Evolutionary conservation across 2,113 vertebrate species (phyloP).

Genomic region (Bostrychus sinensis): DNA sequence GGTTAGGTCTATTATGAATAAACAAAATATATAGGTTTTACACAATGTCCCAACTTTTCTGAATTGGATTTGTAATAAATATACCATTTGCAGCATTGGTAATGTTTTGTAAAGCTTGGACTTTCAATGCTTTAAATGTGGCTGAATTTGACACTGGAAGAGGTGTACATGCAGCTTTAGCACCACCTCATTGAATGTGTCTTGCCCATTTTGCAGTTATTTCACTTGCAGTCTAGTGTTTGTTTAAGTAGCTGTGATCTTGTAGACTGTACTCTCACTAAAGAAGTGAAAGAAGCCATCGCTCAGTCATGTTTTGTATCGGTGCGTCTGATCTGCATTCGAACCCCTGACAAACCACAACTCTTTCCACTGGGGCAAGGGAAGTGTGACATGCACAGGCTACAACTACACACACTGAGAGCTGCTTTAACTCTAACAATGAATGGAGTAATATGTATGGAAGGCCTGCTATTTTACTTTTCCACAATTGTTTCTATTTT

Average conservation of each 20-base stretch:
- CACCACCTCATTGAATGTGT: no score
- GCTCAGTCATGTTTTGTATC: conserved; percentile 59
- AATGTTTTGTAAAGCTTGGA: neutral
- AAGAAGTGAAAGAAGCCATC: neutral
- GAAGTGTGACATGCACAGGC: conserved; percentile 50
- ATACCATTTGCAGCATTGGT: no score
- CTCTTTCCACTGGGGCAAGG: conserved; percentile 78
- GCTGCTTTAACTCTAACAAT: conserved; percentile 10
- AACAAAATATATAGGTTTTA: no score
- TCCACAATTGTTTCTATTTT: no score
- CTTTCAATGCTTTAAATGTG: neutral
- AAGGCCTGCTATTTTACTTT: no score
- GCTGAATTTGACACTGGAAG: no score
- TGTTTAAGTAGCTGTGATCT: neutral
- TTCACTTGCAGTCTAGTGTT: neutral
- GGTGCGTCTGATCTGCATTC: conserved; percentile 65
- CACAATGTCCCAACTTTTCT: no score
- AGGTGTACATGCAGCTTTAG: no score
- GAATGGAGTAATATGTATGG: no score
- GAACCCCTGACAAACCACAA: conserved; percentile 80
- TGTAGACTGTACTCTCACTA: conserved; percentile 4
- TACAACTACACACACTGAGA: conserved; percentile 14
- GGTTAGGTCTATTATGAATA: no score
- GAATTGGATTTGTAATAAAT: no score
- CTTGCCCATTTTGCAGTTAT: no score